Evolutionary conservation across 1,140 invertebrate species (phyloP).

Genomic region (Pseudachorutes palmiensis): DNA sequence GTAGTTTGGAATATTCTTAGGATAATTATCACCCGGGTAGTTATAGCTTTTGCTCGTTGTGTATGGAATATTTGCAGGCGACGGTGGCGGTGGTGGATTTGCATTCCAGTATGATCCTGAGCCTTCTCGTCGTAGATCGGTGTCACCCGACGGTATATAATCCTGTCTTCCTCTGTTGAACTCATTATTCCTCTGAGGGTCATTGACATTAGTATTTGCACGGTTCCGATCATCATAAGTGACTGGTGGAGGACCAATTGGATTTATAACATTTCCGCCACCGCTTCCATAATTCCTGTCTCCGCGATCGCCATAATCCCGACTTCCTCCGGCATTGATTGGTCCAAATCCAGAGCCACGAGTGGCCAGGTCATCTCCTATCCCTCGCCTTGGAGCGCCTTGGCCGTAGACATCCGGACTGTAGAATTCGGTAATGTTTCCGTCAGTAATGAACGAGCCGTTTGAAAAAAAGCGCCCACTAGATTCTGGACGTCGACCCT

Average conservation of each 20-base stretch:
- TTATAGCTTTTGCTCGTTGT: not conserved
- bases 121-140: not conserved
- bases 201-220: not conserved
- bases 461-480: not conserved
- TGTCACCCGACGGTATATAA: not conserved
- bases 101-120: not conserved
- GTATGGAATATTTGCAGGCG: not conserved
- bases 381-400: not conserved
- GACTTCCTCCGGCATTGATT: not conserved
- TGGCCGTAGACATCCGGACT: not conserved
- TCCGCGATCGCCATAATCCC: not conserved
- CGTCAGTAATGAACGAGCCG: not conserved
- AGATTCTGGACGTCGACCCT: not conserved
- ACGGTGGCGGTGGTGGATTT: not conserved
- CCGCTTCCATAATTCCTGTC: not conserved
- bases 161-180: not conserved
- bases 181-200: not conserved
- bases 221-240: not conserved
- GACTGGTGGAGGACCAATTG: not conserved
- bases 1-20: not conserved
- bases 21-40: slow-evolving; percentile 3
- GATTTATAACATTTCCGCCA: slow-evolving; percentile 2
- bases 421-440: not conserved
- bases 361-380: not conserved
- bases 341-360: not conserved